Percentiles rank a stretch among this genome's conserved stretches.
These are phyloP conservation scores for Protodeltote pygarga DNA, from an alignment of 2,888 invertebrate genomes.

Conservation along the genomic window DNA sequence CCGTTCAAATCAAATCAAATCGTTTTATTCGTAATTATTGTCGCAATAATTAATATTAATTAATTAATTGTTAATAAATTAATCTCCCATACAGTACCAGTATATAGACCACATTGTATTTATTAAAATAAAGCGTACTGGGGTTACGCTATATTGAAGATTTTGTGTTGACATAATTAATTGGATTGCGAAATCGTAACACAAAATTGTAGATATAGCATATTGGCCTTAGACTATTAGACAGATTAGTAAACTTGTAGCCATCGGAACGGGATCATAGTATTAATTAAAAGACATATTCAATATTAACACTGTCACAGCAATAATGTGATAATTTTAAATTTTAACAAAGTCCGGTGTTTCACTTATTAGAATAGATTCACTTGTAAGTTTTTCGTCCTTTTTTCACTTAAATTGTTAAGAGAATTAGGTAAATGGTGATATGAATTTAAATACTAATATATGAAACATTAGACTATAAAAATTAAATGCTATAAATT, in stretches of 20 bases:
- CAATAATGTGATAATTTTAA: slow-evolving; percentile 69
- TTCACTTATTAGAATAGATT: slow-evolving; percentile 55
- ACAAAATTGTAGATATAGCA: slow-evolving; percentile 84
- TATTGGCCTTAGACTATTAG: slow-evolving; percentile 81
- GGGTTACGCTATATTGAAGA: slow-evolving; percentile 74
- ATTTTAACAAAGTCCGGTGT: slow-evolving; percentile 55
- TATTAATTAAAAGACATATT: slow-evolving; percentile 77
- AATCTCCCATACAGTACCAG: slow-evolving; percentile 40
- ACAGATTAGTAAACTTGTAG: slow-evolving; percentile 72
- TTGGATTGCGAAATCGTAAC: slow-evolving; percentile 64
- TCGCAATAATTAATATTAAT: neutral
- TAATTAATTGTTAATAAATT: neutral
- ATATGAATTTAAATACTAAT: slow-evolving; percentile 40
- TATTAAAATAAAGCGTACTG: slow-evolving; percentile 60
- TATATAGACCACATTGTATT: slow-evolving; percentile 39
- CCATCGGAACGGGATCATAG: slow-evolving; percentile 77
- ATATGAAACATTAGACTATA: slow-evolving; percentile 47
- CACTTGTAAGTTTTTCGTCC: slow-evolving; percentile 38
- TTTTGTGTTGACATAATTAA: slow-evolving; percentile 72
- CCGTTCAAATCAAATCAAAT: too few species aligned
- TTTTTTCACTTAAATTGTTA: slow-evolving; percentile 51
- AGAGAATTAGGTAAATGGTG: slow-evolving; percentile 40
- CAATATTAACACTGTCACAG: slow-evolving; percentile 58
- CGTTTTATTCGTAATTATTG: too few species aligned
- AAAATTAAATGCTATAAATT: slow-evolving; percentile 50